Evolutionary conservation across 1,140 invertebrate genomes (phyloP).

Genomic region (Calephelis nemesis): DNA sequence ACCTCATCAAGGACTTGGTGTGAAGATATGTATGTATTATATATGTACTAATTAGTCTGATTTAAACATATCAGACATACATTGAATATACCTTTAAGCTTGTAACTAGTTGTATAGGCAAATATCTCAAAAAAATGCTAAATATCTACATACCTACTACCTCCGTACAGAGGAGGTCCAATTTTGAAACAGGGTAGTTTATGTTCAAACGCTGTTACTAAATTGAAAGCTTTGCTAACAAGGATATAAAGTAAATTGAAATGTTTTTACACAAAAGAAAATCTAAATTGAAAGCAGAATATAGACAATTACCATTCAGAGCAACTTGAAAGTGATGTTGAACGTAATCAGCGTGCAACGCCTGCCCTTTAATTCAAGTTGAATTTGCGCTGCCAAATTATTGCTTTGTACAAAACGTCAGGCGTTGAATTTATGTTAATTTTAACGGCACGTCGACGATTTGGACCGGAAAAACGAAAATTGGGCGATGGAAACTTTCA

Average conservation of each 20-base stretch:
- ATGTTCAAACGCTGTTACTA: no score
- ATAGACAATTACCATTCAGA: conserved; percentile 19
- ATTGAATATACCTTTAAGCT: no score
- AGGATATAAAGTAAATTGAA: conserved; percentile 1
- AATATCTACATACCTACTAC: no score
- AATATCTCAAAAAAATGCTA: no score
- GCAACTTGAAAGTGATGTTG: conserved; percentile 17
- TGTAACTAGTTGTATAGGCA: no score
- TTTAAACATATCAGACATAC: no score
- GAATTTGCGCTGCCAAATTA: conserved; percentile 14
- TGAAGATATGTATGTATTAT: no score
- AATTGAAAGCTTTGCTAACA: no score
- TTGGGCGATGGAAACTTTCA: conserved; percentile 7
- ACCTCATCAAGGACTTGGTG: no score
- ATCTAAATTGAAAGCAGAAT: conserved; percentile 7
- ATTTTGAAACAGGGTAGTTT: no score
- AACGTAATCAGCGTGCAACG: conserved; percentile 17
- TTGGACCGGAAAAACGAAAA: conserved; percentile 17
- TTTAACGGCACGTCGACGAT: conserved; percentile 9
- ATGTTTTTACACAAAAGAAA: conserved; percentile 10
- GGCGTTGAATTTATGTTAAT: conserved; percentile 15
- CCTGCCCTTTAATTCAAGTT: conserved; percentile 12
- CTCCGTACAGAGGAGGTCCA: no score
- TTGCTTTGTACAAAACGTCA: conserved; percentile 9
- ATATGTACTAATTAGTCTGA: no score